Evolutionary conservation across 2,113 vertebrate species (phyloP).

Genomic region (Antennarius striatus): DNA sequence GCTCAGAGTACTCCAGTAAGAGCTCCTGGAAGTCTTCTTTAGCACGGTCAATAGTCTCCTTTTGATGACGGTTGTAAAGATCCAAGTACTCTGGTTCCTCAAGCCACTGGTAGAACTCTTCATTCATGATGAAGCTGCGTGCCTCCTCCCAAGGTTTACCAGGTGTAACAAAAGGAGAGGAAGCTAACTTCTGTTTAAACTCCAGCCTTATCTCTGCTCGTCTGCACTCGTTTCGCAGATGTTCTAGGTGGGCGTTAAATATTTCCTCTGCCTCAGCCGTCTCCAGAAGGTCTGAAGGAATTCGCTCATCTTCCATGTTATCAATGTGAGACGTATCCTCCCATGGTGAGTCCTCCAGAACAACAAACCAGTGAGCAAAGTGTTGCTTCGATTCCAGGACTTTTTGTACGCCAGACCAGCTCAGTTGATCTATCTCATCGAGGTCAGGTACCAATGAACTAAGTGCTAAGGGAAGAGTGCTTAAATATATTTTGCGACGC

Average conservation of each 20-base stretch:
- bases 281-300: slow-evolving; percentile 93
- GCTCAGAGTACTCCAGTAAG: slow-evolving; percentile 93
- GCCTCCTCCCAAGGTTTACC: slow-evolving; percentile 98
- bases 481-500: slow-evolving; percentile 86
- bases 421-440: slow-evolving; percentile 92
- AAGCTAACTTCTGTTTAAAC: slow-evolving; percentile 89
- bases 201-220: slow-evolving; percentile 89
- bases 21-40: slow-evolving; percentile 98
- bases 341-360: slow-evolving; percentile 95
- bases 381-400: slow-evolving; percentile 91
- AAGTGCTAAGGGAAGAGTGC: slow-evolving; percentile 87
- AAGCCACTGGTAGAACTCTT: slow-evolving; percentile 96
- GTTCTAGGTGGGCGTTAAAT: slow-evolving; percentile 89
- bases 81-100: slow-evolving; percentile 93
- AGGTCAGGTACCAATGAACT: slow-evolving; percentile 90
- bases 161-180: slow-evolving; percentile 91
- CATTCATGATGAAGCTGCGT: slow-evolving; percentile 97
- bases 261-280: slow-evolving; percentile 86
- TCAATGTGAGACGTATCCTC: slow-evolving; percentile 91
- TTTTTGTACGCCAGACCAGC: slow-evolving; percentile 87
- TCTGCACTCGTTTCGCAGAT: slow-evolving; percentile 88
- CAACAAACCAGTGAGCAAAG: slow-evolving; percentile 93
- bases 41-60: slow-evolving; percentile 93
- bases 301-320: slow-evolving; percentile 87
- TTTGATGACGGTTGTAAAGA: slow-evolving; percentile 94